Conservation (phyloP, 2,113 vertebrate genomes). For the Planiliza haematocheilus region DNA sequence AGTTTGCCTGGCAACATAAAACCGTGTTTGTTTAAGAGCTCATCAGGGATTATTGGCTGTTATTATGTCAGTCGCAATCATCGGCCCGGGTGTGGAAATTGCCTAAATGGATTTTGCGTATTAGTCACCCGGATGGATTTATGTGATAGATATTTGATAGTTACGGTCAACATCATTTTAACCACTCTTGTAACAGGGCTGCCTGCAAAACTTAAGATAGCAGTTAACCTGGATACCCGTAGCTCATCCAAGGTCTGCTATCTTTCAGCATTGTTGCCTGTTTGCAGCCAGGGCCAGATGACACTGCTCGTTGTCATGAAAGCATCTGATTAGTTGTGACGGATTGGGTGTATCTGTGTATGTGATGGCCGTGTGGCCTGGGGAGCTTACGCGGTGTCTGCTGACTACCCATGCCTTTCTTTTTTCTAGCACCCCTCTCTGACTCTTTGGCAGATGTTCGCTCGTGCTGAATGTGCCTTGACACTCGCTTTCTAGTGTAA, state of each 20-base stretch:
- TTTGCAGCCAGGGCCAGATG: conserved; percentile 26
- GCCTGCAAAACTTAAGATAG: conserved; percentile 48
- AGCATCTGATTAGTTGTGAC: conserved; percentile 66
- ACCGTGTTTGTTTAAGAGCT: conserved; percentile 68
- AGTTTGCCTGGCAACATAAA: conserved; percentile 54
- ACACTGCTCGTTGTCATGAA: conserved; percentile 60
- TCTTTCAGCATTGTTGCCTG: conserved; percentile 24
- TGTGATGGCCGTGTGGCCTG: conserved; percentile 59
- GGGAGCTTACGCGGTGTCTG: conserved; percentile 53
- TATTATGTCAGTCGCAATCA: conserved; percentile 65
- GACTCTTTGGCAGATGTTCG: conserved; percentile 56
- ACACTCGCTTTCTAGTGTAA: conserved; percentile 68
- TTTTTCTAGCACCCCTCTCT: conserved; percentile 32
- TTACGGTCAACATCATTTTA: conserved; percentile 51
- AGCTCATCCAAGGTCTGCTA: conserved; percentile 8
- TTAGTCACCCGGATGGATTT: conserved; percentile 57
- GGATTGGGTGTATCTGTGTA: conserved; percentile 60
- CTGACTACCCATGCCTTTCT: conserved; percentile 32
- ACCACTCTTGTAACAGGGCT: conserved; percentile 13
- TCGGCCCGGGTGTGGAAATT: conserved; percentile 57
- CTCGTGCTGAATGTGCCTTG: conserved; percentile 71
- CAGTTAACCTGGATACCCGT: conserved; percentile 41
- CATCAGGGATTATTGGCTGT: conserved; percentile 63
- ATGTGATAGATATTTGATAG: conserved; percentile 51
- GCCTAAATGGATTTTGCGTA: conserved; percentile 66